Conservation (phyloP, 2,797 vertebrate species). For the Pseudocheirus occidentalis region DNA sequence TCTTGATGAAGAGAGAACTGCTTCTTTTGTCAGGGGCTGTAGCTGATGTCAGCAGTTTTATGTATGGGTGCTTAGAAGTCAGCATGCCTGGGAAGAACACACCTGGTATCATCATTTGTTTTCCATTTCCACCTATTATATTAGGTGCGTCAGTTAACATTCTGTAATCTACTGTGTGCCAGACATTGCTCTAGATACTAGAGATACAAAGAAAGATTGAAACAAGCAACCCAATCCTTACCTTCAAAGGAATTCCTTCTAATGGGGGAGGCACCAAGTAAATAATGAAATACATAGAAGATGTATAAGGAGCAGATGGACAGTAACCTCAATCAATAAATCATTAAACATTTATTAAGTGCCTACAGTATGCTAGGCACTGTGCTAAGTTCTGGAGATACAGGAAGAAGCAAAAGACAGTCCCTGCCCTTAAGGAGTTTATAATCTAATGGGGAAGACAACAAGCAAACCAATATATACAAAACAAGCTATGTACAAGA, state of each 20-base stretch:
- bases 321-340: not conserved
- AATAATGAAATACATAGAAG: not conserved
- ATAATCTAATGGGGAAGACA: not conserved
- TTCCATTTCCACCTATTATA: too few relatives aligned
- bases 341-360: not conserved
- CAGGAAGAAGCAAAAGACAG: not conserved
- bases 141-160: not conserved
- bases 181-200: not conserved
- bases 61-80: slow-evolving; percentile 75
- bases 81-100: slow-evolving; percentile 75
- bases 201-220: not conserved
- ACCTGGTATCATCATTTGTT: not conserved
- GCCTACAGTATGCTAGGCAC: too few relatives aligned
- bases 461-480: not conserved
- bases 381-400: too few relatives aligned
- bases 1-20: slow-evolving; percentile 74
- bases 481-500: not conserved
- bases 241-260: not conserved
- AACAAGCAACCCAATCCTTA: not conserved
- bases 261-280: not conserved
- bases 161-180: not conserved
- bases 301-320: not conserved
- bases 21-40: slow-evolving; percentile 78
- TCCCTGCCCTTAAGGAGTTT: not conserved
- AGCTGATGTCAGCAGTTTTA: slow-evolving; percentile 83